These are phyloP conservation scores for Abrostola tripartita DNA, from an alignment of 2,888 invertebrate species.

Conservation along the genomic window DNA sequence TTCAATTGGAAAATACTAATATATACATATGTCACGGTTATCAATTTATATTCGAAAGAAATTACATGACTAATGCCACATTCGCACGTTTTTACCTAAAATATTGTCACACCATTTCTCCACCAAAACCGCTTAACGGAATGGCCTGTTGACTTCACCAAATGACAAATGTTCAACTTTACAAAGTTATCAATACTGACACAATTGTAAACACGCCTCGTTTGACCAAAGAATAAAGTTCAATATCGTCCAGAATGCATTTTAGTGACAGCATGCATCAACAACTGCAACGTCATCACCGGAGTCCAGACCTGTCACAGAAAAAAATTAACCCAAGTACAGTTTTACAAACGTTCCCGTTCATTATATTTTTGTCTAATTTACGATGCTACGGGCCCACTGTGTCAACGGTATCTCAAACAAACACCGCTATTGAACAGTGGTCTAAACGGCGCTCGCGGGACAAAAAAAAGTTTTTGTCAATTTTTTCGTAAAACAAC, in stretches of 20 bases:
- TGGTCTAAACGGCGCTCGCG: conserved; percentile 47
- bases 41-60: conserved; percentile 11
- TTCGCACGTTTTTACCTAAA: conserved; percentile 19
- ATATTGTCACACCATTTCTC: conserved; percentile 54
- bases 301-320: conserved; percentile 38
- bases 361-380: conserved; percentile 77
- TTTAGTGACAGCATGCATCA: conserved; percentile 33
- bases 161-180: conserved; percentile 62
- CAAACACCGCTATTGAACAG: conserved; percentile 73
- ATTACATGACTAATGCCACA: conserved; percentile 25
- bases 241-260: conserved; percentile 1
- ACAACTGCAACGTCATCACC: conserved; percentile 65
- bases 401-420: conserved; percentile 73
- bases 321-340: conserved; percentile 70
- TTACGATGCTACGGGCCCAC: conserved; percentile 80
- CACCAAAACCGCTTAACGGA: conserved; percentile 58
- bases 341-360: conserved; percentile 85
- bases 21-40: not conserved
- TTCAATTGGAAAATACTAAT: not conserved
- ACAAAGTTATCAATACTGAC: not conserved
- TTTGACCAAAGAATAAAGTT: conserved; percentile 17
- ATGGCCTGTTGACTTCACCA: conserved; percentile 57
- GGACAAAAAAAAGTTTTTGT: conserved; percentile 63
- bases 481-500: conserved; percentile 78
- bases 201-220: not conserved